Evolutionary conservation across 2,888 invertebrate species (phyloP).

Genomic region (Agrochola litura): DNA sequence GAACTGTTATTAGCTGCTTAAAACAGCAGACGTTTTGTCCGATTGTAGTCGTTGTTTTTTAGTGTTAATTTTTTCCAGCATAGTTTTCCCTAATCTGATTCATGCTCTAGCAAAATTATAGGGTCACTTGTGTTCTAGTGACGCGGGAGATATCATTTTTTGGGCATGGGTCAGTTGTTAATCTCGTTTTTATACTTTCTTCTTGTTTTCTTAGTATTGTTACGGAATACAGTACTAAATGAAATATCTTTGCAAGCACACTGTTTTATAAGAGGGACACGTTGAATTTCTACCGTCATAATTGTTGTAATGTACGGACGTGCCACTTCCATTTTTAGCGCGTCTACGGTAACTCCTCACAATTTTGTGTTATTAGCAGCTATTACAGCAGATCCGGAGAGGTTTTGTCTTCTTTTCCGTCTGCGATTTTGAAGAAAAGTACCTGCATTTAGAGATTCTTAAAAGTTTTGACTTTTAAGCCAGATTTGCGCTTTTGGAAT

Average conservation of each 20-base stretch:
- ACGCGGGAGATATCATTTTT: not conserved
- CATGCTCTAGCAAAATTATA: not conserved
- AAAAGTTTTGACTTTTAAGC: not conserved
- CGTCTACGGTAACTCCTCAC: not conserved
- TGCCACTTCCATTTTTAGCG: not conserved
- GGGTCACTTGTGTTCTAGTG: not conserved
- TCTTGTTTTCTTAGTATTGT: not conserved
- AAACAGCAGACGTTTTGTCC: not conserved
- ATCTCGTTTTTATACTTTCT: not conserved
- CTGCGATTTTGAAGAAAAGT: not conserved
- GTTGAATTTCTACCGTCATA: no score
- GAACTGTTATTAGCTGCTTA: slow-evolving; percentile 26
- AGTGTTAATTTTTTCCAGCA: not conserved
- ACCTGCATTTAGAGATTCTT: not conserved
- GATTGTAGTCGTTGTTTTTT: not conserved
- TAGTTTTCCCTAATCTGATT: not conserved
- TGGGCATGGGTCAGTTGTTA: not conserved
- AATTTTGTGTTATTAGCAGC: slow-evolving; percentile 15
- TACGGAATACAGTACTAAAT: not conserved
- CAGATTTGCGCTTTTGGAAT: not conserved
- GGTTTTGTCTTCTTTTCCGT: not conserved
- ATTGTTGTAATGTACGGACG: not conserved
- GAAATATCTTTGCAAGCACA: not conserved
- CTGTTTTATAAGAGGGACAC: not conserved
- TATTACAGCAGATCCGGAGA: not conserved